These are phyloP conservation scores for Rhinella marina DNA, from an alignment of 2,797 vertebrate species.

Conservation along the genomic window DNA sequence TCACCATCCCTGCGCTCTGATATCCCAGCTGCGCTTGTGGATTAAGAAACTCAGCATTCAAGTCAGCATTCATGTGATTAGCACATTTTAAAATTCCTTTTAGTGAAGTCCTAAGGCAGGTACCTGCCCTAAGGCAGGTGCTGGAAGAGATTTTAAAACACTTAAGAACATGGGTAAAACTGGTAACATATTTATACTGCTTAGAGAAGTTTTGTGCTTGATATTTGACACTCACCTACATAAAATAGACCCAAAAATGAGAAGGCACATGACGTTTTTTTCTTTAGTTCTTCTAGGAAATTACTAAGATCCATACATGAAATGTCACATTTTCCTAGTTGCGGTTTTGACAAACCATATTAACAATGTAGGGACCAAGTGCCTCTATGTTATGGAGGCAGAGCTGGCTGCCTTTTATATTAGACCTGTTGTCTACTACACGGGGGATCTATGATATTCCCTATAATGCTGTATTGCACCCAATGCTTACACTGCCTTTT, in stretches of 20 bases:
- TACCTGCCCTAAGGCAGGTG: not conserved
- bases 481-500: no score
- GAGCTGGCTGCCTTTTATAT: no score
- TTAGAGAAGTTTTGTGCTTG: not conserved
- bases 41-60: conserved; percentile 1
- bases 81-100: not conserved
- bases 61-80: conserved; percentile 13
- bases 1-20: not conserved
- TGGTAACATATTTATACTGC: not conserved
- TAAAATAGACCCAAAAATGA: not conserved
- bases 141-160: not conserved
- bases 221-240: not conserved
- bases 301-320: no score
- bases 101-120: not conserved
- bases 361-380: no score
- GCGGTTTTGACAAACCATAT: no score
- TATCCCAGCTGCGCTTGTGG: not conserved
- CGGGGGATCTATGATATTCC: no score
- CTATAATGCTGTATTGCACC: no score
- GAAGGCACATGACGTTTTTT: not conserved
- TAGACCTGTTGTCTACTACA: no score
- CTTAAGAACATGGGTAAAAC: not conserved
- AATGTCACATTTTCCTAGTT: no score
- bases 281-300: not conserved
- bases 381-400: no score